Evolutionary conservation across 1,140 invertebrate species (phyloP), one percentile per base, ranked within the genome.

Genomic region (Zaprionus africanus): DNA sequence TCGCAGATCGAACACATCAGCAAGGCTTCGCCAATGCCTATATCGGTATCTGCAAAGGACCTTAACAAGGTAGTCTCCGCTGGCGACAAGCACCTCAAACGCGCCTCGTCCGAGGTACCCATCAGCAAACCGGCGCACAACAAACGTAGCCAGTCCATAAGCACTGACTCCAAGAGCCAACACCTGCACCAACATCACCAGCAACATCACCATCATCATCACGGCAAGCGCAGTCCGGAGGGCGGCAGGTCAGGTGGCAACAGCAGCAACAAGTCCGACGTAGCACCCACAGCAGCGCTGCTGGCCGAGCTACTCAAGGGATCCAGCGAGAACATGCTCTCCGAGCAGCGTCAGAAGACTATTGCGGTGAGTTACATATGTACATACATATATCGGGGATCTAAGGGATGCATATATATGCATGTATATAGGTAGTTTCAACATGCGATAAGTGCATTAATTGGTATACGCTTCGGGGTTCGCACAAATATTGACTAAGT

Each of bases 281-380:
- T 95, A 19, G 94, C 95, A 79, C 95, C 95, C 2, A 95, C 95
- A 58, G 95, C 94, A 0, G 96, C 96, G 82, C 92, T 97, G 26
- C 92, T 97, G 31, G 96, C 96, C 13, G 95, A 96, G 86, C 93
- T 97, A 43, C 93, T 97, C 15, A 94, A 95, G 63, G 96, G 96
- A 19, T 96, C 96, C 78, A 97, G 96, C 12, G 96, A 97, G 91
- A 94, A 95, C 64, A 93, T 96, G 38, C 94, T 95, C 5, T 94
- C 94, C 34, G 93, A 93, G 69, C 92, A 93, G 63, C 81, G 85
- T 0, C 74, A 92, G 75, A 90, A 92, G 66, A 92, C 83, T 11
- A 80, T 83, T 77, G 81, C 91, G 87, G 91, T 92, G 56, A 87
- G 91, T 90, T 58, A 13, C 13, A 57, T 38, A 26, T 41, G 7